Base-by-base conservation (phyloP, 2,888 invertebrate genomes). In the Podotricha telesiphe region DNA sequence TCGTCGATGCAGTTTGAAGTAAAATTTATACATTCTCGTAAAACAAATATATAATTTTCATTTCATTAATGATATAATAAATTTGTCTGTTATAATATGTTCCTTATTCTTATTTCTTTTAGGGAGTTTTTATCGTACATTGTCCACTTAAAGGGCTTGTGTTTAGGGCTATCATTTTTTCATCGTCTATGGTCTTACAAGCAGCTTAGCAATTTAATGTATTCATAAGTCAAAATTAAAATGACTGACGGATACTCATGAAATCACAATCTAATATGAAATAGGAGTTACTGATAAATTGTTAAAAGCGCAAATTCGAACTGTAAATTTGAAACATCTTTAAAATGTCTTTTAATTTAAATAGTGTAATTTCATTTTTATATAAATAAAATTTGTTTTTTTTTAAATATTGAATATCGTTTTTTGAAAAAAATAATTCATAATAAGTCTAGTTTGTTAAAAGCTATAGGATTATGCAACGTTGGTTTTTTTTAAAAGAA, bases 401-500 rank as follows among this genome's bases (percentile, higher is more conserved):
- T 17, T 34, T 34, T 4, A 11, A 34, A n/a, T n/a, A n/a, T n/a
- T n/a, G n/a, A n/a, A n/a, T n/a, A n/a, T n/a, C n/a, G n/a, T n/a
- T n/a, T n/a, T n/a, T n/a, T n/a, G n/a, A n/a, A 42, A 59, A 45
- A 59, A 45, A 58, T 17, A 11, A n/a, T 20, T 10, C 4, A 20
- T 51, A 7, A 4, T n/a, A n/a, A n/a, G n/a, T n/a, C n/a, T n/a
- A n/a, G n/a, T n/a, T n/a, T n/a, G n/a, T n/a, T n/a, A n/a, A n/a
- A n/a, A n/a, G 8, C 7, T n/a, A 22, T 11, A 22, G 28, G 22
- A 59, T 45, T 77, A 92, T 95, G 95, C 95, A 95, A 86, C 94
- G 93, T 81, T 95, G 95, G 95, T 95, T 94, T 86, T 94, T 94
- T 85, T 85, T 94, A 77, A 94, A 94, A 80, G 93, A 94, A 75